These are phyloP conservation scores for Palythoa grandiflora DNA, from an alignment of 92 coral and sea anemone genomes.

Conservation along the genomic window DNA sequence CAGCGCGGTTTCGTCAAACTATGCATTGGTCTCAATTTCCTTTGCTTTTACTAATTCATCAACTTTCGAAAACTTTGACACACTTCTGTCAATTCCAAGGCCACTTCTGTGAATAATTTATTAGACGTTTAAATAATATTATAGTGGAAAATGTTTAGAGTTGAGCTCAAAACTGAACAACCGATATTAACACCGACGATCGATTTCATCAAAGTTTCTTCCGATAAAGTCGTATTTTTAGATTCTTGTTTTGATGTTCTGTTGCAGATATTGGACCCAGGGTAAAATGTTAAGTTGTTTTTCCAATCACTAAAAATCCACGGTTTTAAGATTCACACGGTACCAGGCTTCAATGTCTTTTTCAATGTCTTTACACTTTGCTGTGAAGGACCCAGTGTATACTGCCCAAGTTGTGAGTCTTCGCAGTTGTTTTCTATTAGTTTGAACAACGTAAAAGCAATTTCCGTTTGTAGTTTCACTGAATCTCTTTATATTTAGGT, in stretches of 20 bases:
- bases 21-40: neutral
- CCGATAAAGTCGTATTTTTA: neutral
- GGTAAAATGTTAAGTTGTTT: neutral
- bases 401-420: neutral
- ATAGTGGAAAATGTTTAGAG: neutral
- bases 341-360: neutral
- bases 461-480: conserved; percentile 8
- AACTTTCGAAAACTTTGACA: conserved; percentile 1
- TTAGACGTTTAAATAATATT: neutral
- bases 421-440: neutral
- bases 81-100: neutral
- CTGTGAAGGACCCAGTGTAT: neutral
- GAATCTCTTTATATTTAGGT: neutral
- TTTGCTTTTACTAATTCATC: neutral
- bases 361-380: neutral
- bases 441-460: neutral
- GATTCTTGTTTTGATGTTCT: conserved; percentile 3
- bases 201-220: neutral
- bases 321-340: neutral
- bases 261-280: neutral
- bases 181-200: neutral
- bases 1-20: neutral
- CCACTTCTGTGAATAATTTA: neutral
- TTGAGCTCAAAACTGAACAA: neutral
- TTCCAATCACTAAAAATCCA: neutral